These are phyloP conservation scores for Athalia circularis DNA, from an alignment of 2,888 invertebrate genomes.

Conservation along the genomic window DNA sequence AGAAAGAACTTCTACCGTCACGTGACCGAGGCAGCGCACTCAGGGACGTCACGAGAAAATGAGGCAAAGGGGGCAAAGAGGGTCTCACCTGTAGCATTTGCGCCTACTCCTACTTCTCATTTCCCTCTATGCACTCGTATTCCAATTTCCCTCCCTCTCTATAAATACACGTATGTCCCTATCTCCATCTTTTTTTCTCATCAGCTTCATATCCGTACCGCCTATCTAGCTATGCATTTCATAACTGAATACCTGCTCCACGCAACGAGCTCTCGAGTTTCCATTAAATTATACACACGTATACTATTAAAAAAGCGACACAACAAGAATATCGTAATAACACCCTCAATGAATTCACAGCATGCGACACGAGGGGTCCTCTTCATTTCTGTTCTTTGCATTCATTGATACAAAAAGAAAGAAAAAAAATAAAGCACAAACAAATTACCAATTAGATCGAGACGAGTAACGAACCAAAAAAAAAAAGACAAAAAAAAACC, in stretches of 20 bases:
- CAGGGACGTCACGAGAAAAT: slow-evolving; percentile 59
- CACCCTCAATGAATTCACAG: background rate
- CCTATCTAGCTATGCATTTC: background rate
- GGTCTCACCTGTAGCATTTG: slow-evolving; percentile 67
- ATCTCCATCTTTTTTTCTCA: background rate
- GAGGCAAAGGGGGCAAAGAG: slow-evolving; percentile 54
- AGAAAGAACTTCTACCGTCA: slow-evolving; percentile 52
- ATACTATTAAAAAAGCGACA: background rate
- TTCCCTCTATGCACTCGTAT: slow-evolving; percentile 15
- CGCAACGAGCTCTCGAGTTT: background rate
- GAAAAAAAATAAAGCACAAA: background rate
- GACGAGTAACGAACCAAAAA: background rate
- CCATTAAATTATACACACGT: background rate
- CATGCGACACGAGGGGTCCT: background rate
- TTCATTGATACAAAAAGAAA: slow-evolving; percentile 1
- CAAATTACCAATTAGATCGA: background rate
- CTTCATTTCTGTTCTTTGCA: background rate
- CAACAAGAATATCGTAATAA: slow-evolving; percentile 33
- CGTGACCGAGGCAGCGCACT: slow-evolving; percentile 60
- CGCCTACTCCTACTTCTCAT: slow-evolving; percentile 40
- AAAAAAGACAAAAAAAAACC: background rate
- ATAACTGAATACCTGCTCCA: slow-evolving; percentile 14
- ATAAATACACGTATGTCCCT: background rate
- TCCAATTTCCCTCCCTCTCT: background rate
- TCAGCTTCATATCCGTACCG: background rate